Base-by-base conservation (phyloP, 2,888 invertebrate genomes). In the Eilema depressum region DNA sequence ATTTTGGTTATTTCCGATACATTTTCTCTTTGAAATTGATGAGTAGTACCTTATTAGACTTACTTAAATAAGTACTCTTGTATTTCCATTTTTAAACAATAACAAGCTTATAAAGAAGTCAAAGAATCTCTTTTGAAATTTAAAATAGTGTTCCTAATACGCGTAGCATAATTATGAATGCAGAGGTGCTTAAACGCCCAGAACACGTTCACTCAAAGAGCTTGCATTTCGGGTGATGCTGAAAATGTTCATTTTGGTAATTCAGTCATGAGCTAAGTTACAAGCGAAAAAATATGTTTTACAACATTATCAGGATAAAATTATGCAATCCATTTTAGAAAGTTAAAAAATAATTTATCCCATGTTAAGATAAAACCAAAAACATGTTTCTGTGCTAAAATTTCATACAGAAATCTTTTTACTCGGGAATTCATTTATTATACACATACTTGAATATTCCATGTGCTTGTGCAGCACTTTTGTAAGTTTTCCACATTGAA, bases 361-460 rank as follows among this genome's bases (percentile, higher is more conserved):
- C 23, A 41, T 25, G 23, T 62, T 37, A 17, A 25, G 8, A 37
- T 63, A 63, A 37, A 63, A 63, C 8, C 20, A 59, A 71, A 71
- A 70, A 56, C 37, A 63, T 71, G 23, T 63, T 75, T 53, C 63
- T 20, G 53, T 30, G n/a, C 59, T 60, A 66, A 66, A 72, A 66
- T 69, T 47, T 69, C 26, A 56, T 37, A 28, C 61, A 26, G 57
- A 72, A 67, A 71, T 25, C 57, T 64, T 73, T 77, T 70, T 33
- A 25, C 60, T 17, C 62, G 63, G 66, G 17, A 63, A 25, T 53
- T 53, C 53, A 53, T 53, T 23, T 62, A 57, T 71, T 68, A 69
- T 66, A 11, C 41, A 69, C 69, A 81, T 72, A 71, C 70, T 73
- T 76, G 68, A 70, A 79, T 71, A 81, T 76, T 81, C 66, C 68